Evolutionary conservation across 2,888 invertebrate species (phyloP), one percentile per base, ranked within the genome.

Genomic region (Odontocerum albicorne): DNA sequence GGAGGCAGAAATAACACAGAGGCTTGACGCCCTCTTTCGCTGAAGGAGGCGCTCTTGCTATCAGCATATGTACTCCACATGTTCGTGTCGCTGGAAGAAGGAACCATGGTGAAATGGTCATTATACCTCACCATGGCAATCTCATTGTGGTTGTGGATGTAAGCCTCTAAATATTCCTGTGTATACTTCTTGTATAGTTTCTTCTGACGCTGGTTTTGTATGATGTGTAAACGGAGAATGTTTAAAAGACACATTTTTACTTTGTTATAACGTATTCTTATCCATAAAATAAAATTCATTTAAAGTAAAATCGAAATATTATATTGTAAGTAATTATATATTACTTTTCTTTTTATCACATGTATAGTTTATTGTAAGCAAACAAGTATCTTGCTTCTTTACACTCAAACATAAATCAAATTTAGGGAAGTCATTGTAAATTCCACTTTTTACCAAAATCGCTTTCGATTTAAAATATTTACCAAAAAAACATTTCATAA

Each of bases 201-300:
- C 66, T 78, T 77, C 67, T 77, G 77, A 12, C 75, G 68, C 63
- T 79, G 77, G 52, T 69, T 75, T 60, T 81, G 78, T 12, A 75
- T 74, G 32, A 82, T 77, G 60, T 81, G 81, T 19, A 82, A 66
- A 4, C 80, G 74, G 35, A 82, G 63, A 39, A 82, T 75, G 66
- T 81, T 81, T 12, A 82, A 68, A 64, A 82, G 77, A 66, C 82
- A 82, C 82, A 82, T 82, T 64, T 49, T 60, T 4, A 38, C 8
- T 51, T 32, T 35, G 6, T 17, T 19, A 13, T 39, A 42, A 32
- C 16, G 16, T 16, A 15, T 22, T 21, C 42, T 49, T n/a, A 49
- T 12, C 40, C 40, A 40, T n/a, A n/a, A n/a, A n/a, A n/a, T n/a
- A n/a, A n/a, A n/a, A n/a, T n/a, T n/a, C n/a, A n/a, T n/a, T n/a